phyloP scores from a whole-genome alignment of 1,140 invertebrate genomes.

The Lasioglossum baleicum region DNA sequence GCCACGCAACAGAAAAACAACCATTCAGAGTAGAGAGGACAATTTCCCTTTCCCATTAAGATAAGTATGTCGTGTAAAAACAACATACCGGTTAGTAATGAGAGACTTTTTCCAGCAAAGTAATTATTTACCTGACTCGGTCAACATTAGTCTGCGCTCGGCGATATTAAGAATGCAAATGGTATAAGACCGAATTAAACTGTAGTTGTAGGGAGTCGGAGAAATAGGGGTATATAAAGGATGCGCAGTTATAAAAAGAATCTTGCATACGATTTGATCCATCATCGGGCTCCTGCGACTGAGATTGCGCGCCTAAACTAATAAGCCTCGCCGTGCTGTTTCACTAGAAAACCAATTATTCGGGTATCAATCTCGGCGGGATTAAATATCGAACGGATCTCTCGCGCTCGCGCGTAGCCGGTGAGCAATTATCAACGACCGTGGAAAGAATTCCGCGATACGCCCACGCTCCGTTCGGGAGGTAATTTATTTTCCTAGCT shows the following conservation, averaged over 20 bases:
- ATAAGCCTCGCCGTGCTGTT: not conserved
- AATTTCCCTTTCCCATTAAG: no score
- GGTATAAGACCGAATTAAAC: not conserved
- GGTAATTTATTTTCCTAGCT: conserved; percentile 12
- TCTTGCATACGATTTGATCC: not conserved
- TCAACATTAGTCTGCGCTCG: not conserved
- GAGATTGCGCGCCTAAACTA: not conserved
- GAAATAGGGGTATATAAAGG: not conserved
- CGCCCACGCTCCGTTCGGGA: not conserved
- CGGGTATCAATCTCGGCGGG: not conserved
- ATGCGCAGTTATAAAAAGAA: not conserved
- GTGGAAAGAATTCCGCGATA: not conserved
- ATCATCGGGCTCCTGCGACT: not conserved
- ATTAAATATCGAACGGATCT: not conserved
- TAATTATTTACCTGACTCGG: not conserved
- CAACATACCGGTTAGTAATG: not conserved
- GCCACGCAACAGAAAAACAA: no score
- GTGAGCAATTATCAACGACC: not conserved
- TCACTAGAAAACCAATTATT: not conserved
- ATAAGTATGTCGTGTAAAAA: not conserved
- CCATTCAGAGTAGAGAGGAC: no score
- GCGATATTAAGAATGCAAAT: not conserved
- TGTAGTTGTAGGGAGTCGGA: not conserved
- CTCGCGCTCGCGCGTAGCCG: no score
- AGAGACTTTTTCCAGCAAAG: not conserved